Conservation (phyloP, 2,797 vertebrate genomes). For the Okamejei kenojei region DNA sequence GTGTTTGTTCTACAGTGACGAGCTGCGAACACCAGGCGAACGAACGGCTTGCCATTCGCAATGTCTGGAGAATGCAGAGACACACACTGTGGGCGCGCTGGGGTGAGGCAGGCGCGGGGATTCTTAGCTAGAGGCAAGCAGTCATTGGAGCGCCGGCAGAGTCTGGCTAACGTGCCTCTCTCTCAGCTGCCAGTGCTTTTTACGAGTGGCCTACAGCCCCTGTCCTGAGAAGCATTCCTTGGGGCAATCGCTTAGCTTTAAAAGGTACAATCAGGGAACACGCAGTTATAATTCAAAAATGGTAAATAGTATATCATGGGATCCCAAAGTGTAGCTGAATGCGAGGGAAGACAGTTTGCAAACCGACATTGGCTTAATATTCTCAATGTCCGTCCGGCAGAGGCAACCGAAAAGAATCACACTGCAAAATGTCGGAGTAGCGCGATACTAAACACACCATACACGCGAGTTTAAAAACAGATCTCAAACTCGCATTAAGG, state of each 20-base stretch:
- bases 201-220: background rate
- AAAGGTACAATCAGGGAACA: background rate
- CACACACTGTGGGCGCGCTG: background rate
- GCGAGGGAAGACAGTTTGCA: background rate
- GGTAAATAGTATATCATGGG: background rate
- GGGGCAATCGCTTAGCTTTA: too few relatives aligned
- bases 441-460: background rate
- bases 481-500: background rate
- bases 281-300: background rate
- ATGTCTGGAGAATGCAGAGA: background rate
- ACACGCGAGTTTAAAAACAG: background rate
- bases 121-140: background rate
- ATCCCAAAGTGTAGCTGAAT: background rate
- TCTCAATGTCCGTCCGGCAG: too few relatives aligned
- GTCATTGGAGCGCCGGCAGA: too few relatives aligned
- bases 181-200: background rate
- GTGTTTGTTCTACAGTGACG: background rate
- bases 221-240: background rate
- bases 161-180: too few relatives aligned
- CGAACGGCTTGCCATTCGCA: background rate
- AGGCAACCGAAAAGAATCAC: too few relatives aligned
- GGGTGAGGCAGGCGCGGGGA: background rate
- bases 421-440: background rate
- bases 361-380: background rate
- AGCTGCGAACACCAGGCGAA: background rate